These are phyloP conservation scores for Acrobeloides nanus DNA, from an alignment of 2,888 invertebrate species.

Conservation along the genomic window DNA sequence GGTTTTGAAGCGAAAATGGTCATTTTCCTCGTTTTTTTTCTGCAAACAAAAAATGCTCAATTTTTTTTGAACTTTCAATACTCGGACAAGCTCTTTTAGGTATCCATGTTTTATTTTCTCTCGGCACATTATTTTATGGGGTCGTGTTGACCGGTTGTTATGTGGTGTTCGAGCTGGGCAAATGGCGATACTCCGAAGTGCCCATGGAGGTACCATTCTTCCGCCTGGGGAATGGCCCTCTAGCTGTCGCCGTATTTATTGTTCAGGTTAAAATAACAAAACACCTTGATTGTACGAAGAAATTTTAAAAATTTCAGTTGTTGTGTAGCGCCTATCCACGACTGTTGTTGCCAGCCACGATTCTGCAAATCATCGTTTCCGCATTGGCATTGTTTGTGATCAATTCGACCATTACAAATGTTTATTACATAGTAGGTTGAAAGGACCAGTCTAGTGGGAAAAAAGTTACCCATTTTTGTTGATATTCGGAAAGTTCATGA, in stretches of 20 bases:
- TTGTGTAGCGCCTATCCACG: conserved; percentile 32
- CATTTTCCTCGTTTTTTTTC: too few species aligned
- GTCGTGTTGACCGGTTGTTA: conserved; percentile 48
- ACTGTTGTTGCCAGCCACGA: conserved; percentile 36
- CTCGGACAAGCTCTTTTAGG: conserved; percentile 15
- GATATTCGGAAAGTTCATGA: too few species aligned
- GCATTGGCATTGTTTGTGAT: conserved; percentile 48
- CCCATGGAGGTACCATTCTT: conserved; percentile 49
- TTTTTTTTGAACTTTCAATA: conserved; percentile 9
- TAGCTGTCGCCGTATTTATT: conserved; percentile 43
- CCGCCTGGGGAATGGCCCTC: conserved; percentile 49
- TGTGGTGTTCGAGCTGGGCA: conserved; percentile 51
- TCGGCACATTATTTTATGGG: conserved; percentile 48
- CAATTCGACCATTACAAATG: conserved; percentile 45
- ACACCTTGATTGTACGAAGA: conserved; percentile 5
- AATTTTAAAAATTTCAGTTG: conserved; percentile 25
- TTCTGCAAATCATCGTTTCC: conserved; percentile 44
- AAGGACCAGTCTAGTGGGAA: background rate
- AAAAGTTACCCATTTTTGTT: background rate
- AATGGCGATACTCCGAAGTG: conserved; percentile 47
- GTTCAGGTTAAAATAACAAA: too few species aligned
- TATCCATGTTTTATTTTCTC: conserved; percentile 38
- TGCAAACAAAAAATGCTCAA: background rate
- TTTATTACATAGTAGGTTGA: conserved; percentile 43
- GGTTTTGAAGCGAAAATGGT: too few species aligned